phyloP scores from a whole-genome alignment of 2,888 invertebrate species.

The Toxonevra muliebris region DNA sequence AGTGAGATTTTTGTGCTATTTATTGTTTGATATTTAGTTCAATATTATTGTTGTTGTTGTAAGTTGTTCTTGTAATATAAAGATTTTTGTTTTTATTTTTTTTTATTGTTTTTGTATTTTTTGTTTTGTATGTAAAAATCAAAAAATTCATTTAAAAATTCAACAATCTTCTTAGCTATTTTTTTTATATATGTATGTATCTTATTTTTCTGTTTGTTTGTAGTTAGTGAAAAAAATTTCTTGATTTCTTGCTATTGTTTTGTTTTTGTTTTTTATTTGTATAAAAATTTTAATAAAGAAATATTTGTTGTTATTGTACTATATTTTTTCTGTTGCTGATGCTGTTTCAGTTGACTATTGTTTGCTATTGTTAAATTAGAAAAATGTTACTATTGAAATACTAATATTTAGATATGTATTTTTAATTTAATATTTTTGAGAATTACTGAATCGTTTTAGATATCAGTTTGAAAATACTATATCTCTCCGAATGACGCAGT shows the following conservation, averaged over 20 bases:
- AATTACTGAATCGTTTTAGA: no score
- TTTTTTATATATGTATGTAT: conserved; percentile 21
- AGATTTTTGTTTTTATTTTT: conserved; percentile 18
- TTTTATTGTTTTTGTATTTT: conserved; percentile 31
- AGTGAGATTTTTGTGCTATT: conserved; percentile 42
- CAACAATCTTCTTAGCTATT: conserved; percentile 21
- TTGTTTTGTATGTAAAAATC: conserved; percentile 33
- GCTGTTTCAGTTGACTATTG: neutral
- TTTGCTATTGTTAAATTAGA: conserved; percentile 27
- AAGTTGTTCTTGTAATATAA: conserved; percentile 33
- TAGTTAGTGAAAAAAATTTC: neutral
- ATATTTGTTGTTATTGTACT: conserved; percentile 36
- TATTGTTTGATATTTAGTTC: conserved; percentile 15
- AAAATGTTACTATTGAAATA: conserved; percentile 37
- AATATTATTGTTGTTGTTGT: conserved; percentile 29
- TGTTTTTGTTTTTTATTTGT: conserved; percentile 26
- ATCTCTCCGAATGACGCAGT: no score
- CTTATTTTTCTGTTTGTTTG: conserved; percentile 12
- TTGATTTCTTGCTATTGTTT: conserved; percentile 28
- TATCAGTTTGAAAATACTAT: no score
- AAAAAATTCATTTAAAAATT: conserved; percentile 30
- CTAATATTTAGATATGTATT: conserved; percentile 33
- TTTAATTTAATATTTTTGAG: conserved; percentile 4
- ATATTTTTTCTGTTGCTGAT: conserved; percentile 31
- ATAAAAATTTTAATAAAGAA: conserved; percentile 40